These are phyloP conservation scores for Urocolius indicus DNA, from an alignment of 2,113 vertebrate species.

Conservation along the genomic window DNA sequence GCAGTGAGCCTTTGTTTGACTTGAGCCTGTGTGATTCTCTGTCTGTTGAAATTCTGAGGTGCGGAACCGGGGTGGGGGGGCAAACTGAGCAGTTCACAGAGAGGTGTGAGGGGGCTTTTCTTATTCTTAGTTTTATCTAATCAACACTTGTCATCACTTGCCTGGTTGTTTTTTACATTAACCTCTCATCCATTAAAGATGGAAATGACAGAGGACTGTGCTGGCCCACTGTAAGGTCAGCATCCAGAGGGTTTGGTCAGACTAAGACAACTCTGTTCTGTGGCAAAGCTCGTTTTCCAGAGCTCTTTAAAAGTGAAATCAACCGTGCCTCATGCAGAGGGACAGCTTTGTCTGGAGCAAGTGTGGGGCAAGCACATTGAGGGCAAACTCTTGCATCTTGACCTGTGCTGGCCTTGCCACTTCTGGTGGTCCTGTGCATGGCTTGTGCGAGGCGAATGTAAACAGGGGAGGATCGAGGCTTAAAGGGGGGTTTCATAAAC, in stretches of 20 bases:
- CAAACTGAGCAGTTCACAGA: neutral
- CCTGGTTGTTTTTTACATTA: neutral
- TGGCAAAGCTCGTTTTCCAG: neutral
- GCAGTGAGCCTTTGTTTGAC: neutral
- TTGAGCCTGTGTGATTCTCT: neutral
- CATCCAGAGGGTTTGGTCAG: neutral
- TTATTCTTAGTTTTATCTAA: neutral
- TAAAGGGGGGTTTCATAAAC: neutral
- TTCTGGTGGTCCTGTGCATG: neutral
- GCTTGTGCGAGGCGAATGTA: no score
- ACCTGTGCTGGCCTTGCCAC: no score
- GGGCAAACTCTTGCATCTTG: neutral
- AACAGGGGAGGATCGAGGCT: neutral
- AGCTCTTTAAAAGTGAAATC: neutral
- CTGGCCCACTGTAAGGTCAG: no score
- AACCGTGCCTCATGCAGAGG: neutral
- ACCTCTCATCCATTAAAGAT: neutral
- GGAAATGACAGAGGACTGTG: neutral
- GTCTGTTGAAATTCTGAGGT: neutral
- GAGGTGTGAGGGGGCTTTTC: neutral
- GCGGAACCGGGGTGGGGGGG: neutral
- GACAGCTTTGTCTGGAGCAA: neutral
- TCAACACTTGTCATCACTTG: neutral
- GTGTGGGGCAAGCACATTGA: neutral
- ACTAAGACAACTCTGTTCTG: neutral